These are phyloP conservation scores for Tetragonula carbonaria DNA, from an alignment of 2,888 invertebrate species.

Conservation along the genomic window DNA sequence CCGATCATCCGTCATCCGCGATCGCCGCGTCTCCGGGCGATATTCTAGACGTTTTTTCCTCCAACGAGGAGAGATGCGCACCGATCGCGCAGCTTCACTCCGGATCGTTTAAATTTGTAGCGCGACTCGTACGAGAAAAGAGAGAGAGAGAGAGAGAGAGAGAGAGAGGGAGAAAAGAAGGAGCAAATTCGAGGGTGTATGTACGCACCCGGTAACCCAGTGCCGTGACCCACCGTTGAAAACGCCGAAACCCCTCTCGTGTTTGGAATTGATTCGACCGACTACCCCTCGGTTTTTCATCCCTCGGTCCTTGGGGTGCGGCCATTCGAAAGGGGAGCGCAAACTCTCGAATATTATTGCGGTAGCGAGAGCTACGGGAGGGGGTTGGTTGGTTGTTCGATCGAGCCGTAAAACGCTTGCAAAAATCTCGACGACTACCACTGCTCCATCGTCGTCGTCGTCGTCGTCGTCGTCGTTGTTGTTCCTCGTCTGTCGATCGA, in stretches of 20 bases:
- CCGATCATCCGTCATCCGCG: neutral
- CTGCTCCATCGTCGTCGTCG: too few species aligned
- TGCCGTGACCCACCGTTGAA: conserved; percentile 68
- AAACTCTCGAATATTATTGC: conserved; percentile 71
- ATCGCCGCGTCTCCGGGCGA: neutral
- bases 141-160: neutral
- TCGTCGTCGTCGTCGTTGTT: conserved; percentile 3
- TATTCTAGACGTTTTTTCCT: too few species aligned
- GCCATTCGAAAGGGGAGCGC: conserved; percentile 57
- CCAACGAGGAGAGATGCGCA: too few species aligned
- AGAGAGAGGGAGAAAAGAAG: conserved; percentile 32
- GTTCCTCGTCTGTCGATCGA: too few species aligned
- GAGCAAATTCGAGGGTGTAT: conserved; percentile 50
- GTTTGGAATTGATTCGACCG: conserved; percentile 75
- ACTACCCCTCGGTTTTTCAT: conserved; percentile 72
- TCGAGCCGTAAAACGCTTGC: conserved; percentile 52
- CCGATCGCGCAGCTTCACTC: neutral
- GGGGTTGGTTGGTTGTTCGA: conserved; percentile 33
- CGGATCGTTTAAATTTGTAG: conserved; percentile 40
- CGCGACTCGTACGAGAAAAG: conserved; percentile 22
- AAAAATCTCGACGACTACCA: conserved; percentile 50
- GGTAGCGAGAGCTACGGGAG: conserved; percentile 41
- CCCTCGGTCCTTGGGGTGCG: conserved; percentile 66
- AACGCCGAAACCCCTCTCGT: conserved; percentile 66
- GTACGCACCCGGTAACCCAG: conserved; percentile 72